phyloP scores from a whole-genome alignment of 2,888 invertebrate genomes.

The Athalia circularis region DNA sequence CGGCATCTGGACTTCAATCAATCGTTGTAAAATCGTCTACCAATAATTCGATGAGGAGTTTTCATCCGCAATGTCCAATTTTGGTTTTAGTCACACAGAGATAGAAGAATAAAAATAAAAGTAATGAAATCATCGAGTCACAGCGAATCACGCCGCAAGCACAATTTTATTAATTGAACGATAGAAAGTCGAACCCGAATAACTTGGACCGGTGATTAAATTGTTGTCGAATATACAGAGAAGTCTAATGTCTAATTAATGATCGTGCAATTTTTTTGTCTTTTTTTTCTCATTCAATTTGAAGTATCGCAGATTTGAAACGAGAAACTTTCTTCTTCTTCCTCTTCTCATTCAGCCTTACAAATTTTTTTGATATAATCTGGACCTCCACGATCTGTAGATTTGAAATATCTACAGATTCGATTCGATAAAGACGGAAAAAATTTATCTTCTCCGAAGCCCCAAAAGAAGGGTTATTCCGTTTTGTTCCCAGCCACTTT shows the following conservation, averaged over 20 bases:
- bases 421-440: slow-evolving; percentile 1
- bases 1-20: no score
- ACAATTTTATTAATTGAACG: not conserved
- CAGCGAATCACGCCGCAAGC: not conserved
- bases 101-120: not conserved
- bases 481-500: slow-evolving; percentile 24
- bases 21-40: not conserved
- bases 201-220: not conserved
- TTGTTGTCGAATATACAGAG: not conserved
- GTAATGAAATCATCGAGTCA: not conserved
- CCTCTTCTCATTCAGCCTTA: no score
- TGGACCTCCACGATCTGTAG: no score
- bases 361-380: no score
- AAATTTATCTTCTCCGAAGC: not conserved
- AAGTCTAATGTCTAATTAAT: no score
- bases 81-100: not conserved
- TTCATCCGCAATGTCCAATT: not conserved
- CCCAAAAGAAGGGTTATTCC: slow-evolving; percentile 18
- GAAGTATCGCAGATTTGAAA: no score
- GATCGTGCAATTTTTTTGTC: not conserved
- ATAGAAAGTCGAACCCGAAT: slow-evolving; percentile 31
- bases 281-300: no score
- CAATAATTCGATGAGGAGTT: not conserved
- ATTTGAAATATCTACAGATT: no score
- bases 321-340: no score